Conservation (phyloP, 2,888 invertebrate genomes). For the Heliconius charithonia region DNA sequence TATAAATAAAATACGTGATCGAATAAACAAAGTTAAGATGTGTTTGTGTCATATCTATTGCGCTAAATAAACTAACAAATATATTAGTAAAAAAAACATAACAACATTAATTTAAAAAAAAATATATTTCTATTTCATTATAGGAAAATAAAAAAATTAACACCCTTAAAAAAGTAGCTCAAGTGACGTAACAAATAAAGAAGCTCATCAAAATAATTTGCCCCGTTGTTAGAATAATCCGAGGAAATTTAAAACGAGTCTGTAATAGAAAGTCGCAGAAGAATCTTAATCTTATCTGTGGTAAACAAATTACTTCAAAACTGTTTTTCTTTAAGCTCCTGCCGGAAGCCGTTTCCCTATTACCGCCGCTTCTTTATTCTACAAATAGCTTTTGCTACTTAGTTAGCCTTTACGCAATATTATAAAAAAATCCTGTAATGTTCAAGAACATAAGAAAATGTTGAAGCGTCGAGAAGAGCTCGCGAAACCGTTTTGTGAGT, state of each 20-base stretch:
- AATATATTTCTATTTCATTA: no score
- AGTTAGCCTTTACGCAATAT: conserved; percentile 34
- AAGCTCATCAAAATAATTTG: conserved; percentile 20
- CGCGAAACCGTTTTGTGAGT: conserved; percentile 11
- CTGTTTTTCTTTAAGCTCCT: conserved; percentile 45
- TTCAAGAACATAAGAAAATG: conserved; percentile 11
- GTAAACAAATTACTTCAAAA: conserved; percentile 61
- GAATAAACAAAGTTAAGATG: no score
- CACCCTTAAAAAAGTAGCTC: neutral
- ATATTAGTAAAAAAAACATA: no score
- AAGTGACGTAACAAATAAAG: conserved; percentile 6
- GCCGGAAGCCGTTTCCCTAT: conserved; percentile 48
- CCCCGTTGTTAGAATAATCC: conserved; percentile 25
- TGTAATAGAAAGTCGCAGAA: conserved; percentile 42
- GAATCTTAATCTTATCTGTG: conserved; percentile 54
- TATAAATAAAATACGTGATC: no score
- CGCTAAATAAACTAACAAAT: neutral
- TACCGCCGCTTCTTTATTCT: conserved; percentile 46
- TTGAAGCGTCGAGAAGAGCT: neutral
- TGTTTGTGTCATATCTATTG: no score
- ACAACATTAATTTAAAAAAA: neutral
- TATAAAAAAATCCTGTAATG: conserved; percentile 17
- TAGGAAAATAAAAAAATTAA: neutral
- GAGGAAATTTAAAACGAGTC: conserved; percentile 29
- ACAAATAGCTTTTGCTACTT: conserved; percentile 41